Evolutionary conservation across 2,888 invertebrate species (phyloP).

Genomic region (Melieria omissa): DNA sequence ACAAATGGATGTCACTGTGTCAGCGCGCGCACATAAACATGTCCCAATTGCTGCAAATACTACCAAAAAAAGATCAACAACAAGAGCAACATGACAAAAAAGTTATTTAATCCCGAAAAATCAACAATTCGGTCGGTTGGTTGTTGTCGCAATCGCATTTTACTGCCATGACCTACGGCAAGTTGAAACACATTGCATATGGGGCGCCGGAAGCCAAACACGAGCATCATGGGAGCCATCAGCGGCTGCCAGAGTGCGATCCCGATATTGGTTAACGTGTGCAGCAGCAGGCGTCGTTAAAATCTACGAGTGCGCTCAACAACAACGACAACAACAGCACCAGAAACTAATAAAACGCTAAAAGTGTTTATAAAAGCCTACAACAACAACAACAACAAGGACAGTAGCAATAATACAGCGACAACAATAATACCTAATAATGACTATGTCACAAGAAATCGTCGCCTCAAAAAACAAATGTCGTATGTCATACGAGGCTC

Average conservation of each 20-base stretch:
- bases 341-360: no score
- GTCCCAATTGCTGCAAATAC: not conserved
- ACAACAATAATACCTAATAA: no score
- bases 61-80: not conserved
- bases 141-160: no score
- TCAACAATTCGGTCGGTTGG: not conserved
- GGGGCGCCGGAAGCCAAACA: not conserved
- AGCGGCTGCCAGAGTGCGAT: not conserved
- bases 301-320: not conserved
- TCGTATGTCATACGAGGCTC: no score
- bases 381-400: no score
- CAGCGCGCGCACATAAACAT: not conserved
- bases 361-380: no score
- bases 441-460: no score
- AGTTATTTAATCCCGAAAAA: not conserved
- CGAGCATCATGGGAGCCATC: no score
- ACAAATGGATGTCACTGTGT: not conserved
- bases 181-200: slow-evolving; percentile 2
- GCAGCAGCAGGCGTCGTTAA: slow-evolving; percentile 5
- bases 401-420: no score
- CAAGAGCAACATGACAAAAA: not conserved
- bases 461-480: no score
- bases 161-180: slow-evolving; percentile 18
- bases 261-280: not conserved
- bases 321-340: no score